These are phyloP conservation scores for Chloroceryle aenea DNA, from an alignment of 2,113 vertebrate genomes.

Conservation along the genomic window DNA sequence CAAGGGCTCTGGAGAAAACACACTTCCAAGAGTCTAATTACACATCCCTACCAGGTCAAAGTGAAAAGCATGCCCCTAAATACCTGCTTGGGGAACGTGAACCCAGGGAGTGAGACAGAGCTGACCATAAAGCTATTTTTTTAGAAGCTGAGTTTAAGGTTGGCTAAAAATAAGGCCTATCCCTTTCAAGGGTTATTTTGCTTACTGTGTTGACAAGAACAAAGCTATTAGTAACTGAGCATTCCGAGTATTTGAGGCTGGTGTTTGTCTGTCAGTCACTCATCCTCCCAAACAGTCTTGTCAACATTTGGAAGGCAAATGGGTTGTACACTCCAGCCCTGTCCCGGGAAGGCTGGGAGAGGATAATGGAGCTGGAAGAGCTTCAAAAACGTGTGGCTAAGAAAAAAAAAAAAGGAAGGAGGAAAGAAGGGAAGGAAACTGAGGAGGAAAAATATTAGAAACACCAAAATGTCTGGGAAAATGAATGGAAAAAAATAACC, in stretches of 20 bases:
- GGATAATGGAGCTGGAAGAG: neutral
- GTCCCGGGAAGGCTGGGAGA: neutral
- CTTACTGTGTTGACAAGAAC: slow-evolving; percentile 31
- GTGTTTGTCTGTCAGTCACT: slow-evolving; percentile 59
- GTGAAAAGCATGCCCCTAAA: neutral
- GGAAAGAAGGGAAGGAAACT: neutral
- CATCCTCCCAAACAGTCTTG: slow-evolving; percentile 8
- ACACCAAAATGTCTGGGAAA: no score
- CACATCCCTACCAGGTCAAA: neutral
- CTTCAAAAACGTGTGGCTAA: neutral
- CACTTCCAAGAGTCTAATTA: neutral
- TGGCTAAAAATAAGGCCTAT: slow-evolving; percentile 54
- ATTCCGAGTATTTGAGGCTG: slow-evolving; percentile 38
- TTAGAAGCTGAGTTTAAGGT: slow-evolving; percentile 10
- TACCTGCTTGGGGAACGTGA: neutral
- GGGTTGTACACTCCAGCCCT: neutral
- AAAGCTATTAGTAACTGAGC: slow-evolving; percentile 39
- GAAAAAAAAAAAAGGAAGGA: neutral
- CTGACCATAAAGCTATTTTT: neutral
- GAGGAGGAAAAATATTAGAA: no score
- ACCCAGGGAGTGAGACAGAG: neutral
- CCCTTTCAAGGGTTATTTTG: slow-evolving; percentile 30
- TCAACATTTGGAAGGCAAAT: slow-evolving; percentile 53
- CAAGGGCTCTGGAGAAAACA: neutral
- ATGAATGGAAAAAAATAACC: no score